Conservation (phyloP, 2,888 invertebrate species). For the Lypha dubia region DNA sequence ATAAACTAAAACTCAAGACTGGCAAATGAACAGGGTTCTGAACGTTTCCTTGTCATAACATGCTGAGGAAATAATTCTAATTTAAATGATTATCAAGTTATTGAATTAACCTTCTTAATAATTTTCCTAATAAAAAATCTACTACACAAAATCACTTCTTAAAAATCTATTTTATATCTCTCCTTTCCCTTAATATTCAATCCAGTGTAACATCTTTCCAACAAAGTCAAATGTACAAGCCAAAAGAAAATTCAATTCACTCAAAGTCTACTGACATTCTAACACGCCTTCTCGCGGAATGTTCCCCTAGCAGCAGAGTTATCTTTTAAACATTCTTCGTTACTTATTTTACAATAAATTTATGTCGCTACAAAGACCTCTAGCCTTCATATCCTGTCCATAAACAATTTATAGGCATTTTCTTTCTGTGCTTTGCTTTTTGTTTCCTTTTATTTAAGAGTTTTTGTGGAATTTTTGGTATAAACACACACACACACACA, state of each 20-base stretch:
- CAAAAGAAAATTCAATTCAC: neutral
- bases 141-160: too few species aligned
- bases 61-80: too few species aligned
- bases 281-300: neutral
- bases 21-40: too few species aligned
- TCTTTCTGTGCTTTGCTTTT: neutral
- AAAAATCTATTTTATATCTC: too few species aligned
- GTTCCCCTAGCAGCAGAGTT: neutral
- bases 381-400: conserved; percentile 34
- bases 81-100: too few species aligned
- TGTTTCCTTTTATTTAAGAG: neutral
- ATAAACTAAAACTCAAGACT: too few species aligned
- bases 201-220: too few species aligned
- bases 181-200: too few species aligned
- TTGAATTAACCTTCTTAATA: too few species aligned
- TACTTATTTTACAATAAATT: conserved; percentile 43
- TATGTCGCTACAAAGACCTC: conserved; percentile 52
- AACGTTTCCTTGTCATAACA: too few species aligned
- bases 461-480: conserved; percentile 6
- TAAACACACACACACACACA: conserved; percentile 9
- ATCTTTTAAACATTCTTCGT: neutral
- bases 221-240: neutral
- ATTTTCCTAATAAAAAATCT: too few species aligned
- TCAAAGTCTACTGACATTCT: neutral
- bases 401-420: conserved; percentile 61